Conservation (phyloP, 2,888 invertebrate genomes). For the Amiota minor region DNA sequence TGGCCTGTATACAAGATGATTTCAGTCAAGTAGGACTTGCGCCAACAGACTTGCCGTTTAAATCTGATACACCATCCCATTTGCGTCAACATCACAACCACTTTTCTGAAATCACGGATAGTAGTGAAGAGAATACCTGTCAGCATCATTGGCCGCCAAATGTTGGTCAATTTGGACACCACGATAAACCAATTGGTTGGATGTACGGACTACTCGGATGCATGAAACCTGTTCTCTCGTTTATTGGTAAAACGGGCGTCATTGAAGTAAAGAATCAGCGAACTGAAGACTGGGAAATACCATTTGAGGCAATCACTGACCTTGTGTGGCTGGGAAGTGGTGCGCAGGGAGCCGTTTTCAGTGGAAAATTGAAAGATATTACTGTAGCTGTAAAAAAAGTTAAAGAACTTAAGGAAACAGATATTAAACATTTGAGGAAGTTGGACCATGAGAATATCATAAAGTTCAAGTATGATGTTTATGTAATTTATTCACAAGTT, state of each 20-base stretch:
- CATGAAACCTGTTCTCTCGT: conserved; percentile 88
- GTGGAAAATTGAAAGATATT: conserved; percentile 86
- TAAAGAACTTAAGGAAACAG: conserved; percentile 91
- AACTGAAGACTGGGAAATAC: conserved; percentile 93
- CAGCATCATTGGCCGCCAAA: conserved; percentile 75
- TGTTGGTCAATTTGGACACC: conserved; percentile 71
- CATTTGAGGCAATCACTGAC: conserved; percentile 90
- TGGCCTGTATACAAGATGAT: conserved; percentile 80
- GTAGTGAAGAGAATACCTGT: conserved; percentile 73
- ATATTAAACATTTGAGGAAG: conserved; percentile 92
- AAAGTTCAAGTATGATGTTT: conserved; percentile 75
- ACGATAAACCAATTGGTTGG: conserved; percentile 79
- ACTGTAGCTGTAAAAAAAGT: conserved; percentile 98
- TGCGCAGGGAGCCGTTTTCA: conserved; percentile 96
- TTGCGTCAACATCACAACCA: conserved; percentile 59
- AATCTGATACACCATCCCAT: conserved; percentile 55
- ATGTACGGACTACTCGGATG: conserved; percentile 90
- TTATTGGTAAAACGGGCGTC: conserved; percentile 85
- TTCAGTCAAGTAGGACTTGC: conserved; percentile 75
- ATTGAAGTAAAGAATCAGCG: conserved; percentile 78
- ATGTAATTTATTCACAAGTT: neutral
- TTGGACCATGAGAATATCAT: conserved; percentile 97
- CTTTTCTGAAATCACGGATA: conserved; percentile 69
- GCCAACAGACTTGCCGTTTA: conserved; percentile 69
- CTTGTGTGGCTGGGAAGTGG: conserved; percentile 94